phyloP scores from a whole-genome alignment of 2,113 vertebrate genomes.

The Cyphotilapia sp. region DNA sequence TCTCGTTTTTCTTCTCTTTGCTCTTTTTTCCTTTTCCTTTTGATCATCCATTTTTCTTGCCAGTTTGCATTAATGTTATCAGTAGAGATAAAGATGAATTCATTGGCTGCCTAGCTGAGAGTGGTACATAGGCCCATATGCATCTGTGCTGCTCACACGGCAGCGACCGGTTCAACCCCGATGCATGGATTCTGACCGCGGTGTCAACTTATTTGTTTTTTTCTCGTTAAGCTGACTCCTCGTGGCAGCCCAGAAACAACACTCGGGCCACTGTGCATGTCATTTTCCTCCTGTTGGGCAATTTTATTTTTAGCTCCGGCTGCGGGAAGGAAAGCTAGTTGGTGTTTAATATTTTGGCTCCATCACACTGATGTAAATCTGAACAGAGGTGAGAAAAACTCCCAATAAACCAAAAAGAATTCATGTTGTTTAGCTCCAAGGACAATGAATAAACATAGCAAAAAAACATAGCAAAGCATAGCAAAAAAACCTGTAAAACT shows the following conservation, averaged over 20 bases:
- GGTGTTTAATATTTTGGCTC: neutral
- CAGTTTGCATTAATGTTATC: neutral
- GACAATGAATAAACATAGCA: neutral
- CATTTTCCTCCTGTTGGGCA: neutral
- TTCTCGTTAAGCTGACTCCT: neutral
- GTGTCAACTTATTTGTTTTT: neutral
- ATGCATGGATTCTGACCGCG: neutral
- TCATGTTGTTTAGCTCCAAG: neutral
- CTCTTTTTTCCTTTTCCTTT: neutral
- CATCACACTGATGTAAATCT: neutral
- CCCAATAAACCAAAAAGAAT: neutral
- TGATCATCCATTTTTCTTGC: neutral
- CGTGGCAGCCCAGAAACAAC: neutral
- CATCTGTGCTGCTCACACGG: neutral
- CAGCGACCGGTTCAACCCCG: accelerated
- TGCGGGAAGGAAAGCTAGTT: neutral
- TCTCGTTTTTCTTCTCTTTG: neutral
- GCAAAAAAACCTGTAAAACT: neutral
- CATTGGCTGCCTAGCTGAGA: neutral
- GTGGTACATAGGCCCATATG: neutral
- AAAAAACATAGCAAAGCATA: neutral
- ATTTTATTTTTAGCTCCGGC: neutral
- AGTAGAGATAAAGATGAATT: neutral
- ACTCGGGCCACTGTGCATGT: neutral
- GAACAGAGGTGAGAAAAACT: neutral